Evolutionary conservation across 2,113 vertebrate species (phyloP).

Genomic region (Circaetus cinerascens): DNA sequence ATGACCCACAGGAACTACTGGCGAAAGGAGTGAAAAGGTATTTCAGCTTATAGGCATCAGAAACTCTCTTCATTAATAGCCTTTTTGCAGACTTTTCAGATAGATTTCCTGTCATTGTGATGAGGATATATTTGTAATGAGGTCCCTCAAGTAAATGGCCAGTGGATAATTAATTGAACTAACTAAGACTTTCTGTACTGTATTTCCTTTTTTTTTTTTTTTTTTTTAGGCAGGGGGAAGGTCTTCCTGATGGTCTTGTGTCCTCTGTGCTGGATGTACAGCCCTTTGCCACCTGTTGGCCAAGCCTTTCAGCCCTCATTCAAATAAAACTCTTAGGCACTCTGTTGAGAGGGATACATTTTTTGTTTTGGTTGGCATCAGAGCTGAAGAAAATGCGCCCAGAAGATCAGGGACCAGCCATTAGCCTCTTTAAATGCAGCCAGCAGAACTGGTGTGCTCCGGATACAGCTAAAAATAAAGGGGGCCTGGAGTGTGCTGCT

Average conservation of each 20-base stretch:
- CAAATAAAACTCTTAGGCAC: not conserved
- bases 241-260: not conserved
- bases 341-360: not conserved
- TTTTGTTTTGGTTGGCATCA: not conserved
- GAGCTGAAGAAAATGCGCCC: not conserved
- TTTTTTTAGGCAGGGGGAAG: not conserved
- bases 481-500: not conserved
- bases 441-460: not conserved
- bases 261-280: not conserved
- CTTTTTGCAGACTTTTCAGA: slow-evolving; percentile 68
- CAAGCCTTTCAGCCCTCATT: not conserved
- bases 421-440: not conserved
- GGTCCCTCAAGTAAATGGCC: slow-evolving; percentile 72
- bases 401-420: not conserved
- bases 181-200: slow-evolving; percentile 46
- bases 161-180: slow-evolving; percentile 72
- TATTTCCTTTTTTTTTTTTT: not conserved
- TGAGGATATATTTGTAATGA: slow-evolving; percentile 72
- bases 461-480: not conserved
- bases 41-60: slow-evolving; percentile 52
- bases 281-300: not conserved
- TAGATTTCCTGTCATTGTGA: slow-evolving; percentile 75
- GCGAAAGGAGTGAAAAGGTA: slow-evolving; percentile 24
- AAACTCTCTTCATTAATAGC: slow-evolving; percentile 68
- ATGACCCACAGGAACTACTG: slow-evolving; percentile 49